Percentiles rank a stretch among this genome's conserved stretches.
These are phyloP conservation scores for Drosophila persimilis DNA, from an alignment of 1,140 invertebrate genomes.

Conservation along the genomic window DNA sequence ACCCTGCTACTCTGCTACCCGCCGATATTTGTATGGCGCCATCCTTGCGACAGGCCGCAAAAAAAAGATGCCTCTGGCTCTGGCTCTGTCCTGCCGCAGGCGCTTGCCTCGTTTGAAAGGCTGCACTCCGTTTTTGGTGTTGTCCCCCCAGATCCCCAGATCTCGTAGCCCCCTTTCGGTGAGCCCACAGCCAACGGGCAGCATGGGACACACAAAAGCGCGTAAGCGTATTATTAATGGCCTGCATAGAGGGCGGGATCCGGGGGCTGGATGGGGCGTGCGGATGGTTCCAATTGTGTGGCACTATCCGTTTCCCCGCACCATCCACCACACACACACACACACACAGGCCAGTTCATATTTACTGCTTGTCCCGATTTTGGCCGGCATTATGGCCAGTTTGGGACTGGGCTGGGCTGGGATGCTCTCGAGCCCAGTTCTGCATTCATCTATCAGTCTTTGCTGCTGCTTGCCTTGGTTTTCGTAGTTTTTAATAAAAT, in stretches of 20 bases:
- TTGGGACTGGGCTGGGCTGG: conserved; percentile 5
- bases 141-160: background rate
- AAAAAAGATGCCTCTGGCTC: conserved; percentile 16
- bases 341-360: conserved; percentile 36
- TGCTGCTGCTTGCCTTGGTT: conserved; percentile 11
- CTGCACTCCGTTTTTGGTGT: conserved; percentile 4
- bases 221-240: conserved; percentile 73
- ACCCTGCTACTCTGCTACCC: background rate
- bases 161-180: background rate
- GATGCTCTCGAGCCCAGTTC: background rate
- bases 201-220: conserved; percentile 49
- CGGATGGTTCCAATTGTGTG: conserved; percentile 48
- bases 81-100: conserved; percentile 2
- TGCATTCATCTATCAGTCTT: conserved; percentile 36
- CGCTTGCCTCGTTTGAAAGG: background rate
- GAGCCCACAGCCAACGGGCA: conserved; percentile 15
- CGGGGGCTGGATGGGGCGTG: conserved; percentile 15
- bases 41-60: conserved; percentile 30
- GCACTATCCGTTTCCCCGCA: conserved; percentile 14
- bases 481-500: conserved; percentile 22
- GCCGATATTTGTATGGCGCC: conserved; percentile 3
- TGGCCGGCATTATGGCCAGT: conserved; percentile 46
- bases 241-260: conserved; percentile 17
- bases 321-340: background rate
- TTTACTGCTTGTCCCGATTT: conserved; percentile 48